Conservation (phyloP, 2,113 vertebrate species). For the Pipa parva region DNA sequence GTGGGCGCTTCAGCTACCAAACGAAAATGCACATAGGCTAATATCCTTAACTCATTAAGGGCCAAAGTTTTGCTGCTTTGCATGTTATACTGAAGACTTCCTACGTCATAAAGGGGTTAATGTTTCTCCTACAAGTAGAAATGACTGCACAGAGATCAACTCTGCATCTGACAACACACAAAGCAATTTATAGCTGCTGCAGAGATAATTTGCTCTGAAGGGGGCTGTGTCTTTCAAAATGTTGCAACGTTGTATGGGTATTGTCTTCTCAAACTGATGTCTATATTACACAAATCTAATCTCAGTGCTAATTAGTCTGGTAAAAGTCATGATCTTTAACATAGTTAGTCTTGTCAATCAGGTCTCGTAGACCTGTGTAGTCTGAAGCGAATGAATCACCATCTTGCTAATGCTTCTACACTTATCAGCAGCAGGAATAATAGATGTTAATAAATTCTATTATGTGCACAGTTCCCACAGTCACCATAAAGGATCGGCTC, state of each 20-base stretch:
- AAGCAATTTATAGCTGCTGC: constrained; percentile 54
- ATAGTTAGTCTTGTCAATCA: no score
- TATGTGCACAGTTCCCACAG: no score
- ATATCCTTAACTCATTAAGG: constrained; percentile 47
- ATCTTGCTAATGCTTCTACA: no score
- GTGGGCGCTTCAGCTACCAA: constrained; percentile 53
- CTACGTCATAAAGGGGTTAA: constrained; percentile 5
- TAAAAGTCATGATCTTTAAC: constrained; percentile 62
- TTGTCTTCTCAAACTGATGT: constrained; percentile 52
- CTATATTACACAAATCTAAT: constrained; percentile 49
- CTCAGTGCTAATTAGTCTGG: constrained; percentile 64
- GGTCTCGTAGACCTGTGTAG: no score
- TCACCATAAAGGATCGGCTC: no score
- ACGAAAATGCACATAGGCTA: constrained; percentile 45
- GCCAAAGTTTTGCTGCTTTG: neutral
- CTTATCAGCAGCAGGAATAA: no score
- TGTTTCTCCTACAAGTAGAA: constrained; percentile 21
- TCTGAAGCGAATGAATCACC: no score
- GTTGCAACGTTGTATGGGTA: constrained; percentile 40
- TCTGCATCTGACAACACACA: constrained; percentile 41
- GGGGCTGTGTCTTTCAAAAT: constrained; percentile 43
- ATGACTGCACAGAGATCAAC: constrained; percentile 48
- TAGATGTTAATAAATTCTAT: no score
- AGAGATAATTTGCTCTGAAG: constrained; percentile 53
- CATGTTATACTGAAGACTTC: neutral